Percentiles rank a stretch among this genome's conserved stretches.
Evolutionary conservation across 1,140 invertebrate genomes (phyloP).

Genomic region (Bombus consobrinus): DNA sequence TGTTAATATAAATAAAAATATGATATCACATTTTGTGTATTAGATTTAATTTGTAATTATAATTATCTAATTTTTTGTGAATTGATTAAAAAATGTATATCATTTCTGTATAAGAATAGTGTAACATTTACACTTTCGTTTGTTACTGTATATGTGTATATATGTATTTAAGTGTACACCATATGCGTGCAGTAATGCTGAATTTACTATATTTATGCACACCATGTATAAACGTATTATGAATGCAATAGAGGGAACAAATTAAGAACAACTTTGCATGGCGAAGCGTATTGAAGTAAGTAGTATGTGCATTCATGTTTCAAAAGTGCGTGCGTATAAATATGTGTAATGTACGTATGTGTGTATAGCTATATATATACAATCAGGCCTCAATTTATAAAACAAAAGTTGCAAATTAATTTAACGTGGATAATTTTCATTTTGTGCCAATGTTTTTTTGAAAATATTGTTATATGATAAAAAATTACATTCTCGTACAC

Average conservation of each 20-base stretch:
- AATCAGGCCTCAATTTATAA: conserved; percentile 49
- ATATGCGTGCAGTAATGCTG: conserved; percentile 51
- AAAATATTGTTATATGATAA: conserved; percentile 1
- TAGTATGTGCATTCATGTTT: conserved; percentile 33
- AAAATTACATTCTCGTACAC: conserved; percentile 18
- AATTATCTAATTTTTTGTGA: no score
- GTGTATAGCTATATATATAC: conserved; percentile 16
- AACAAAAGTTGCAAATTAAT: conserved; percentile 22
- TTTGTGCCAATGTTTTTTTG: conserved; percentile 23
- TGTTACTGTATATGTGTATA: conserved; percentile 65
- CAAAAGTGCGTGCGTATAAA: conserved; percentile 23
- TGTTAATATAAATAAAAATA: no score
- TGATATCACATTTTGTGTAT: no score
- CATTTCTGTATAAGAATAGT: no score
- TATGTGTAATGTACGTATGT: conserved; percentile 19
- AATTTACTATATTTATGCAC: conserved; percentile 36
- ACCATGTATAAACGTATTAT: conserved; percentile 25
- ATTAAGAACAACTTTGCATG: conserved; percentile 11
- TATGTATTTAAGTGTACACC: conserved; percentile 66
- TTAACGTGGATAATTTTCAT: conserved; percentile 31
- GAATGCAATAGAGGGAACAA: conserved; percentile 36
- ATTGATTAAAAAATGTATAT: neutral
- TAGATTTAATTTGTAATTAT: no score
- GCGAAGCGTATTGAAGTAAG: conserved; percentile 22
- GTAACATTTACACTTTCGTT: neutral